Percentiles rank a stretch among this genome's conserved stretches.
Evolutionary conservation across 2,113 vertebrate genomes (phyloP).

Genomic region (Suncus etruscus): DNA sequence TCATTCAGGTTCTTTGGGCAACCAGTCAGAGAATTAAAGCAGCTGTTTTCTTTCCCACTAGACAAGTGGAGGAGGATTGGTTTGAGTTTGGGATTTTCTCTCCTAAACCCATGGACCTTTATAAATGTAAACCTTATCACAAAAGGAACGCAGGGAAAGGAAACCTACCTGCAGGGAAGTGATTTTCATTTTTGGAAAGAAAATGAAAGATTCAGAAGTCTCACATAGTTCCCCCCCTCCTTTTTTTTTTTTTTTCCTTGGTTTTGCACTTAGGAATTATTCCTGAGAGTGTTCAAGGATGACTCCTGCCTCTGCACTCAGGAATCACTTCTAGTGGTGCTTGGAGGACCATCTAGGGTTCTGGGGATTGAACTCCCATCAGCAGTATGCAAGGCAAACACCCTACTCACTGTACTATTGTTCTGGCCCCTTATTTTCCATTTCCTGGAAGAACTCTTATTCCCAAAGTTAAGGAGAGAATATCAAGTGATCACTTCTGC

Average conservation of each 20-base stretch:
- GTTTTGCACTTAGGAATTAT: too few relatives aligned
- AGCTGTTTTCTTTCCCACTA: conserved; percentile 6
- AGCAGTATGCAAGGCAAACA: too few relatives aligned
- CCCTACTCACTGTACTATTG: too few relatives aligned
- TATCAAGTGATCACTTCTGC: neutral
- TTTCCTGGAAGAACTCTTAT: neutral
- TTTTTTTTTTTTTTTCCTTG: neutral
- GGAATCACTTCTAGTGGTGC: too few relatives aligned
- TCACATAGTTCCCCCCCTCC: too few relatives aligned
- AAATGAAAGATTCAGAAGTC: too few relatives aligned
- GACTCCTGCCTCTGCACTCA: neutral
- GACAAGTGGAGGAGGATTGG: conserved; percentile 52
- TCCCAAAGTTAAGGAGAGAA: neutral
- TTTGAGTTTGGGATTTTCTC: conserved; percentile 16
- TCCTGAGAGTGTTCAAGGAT: too few relatives aligned
- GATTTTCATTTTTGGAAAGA: too few relatives aligned
- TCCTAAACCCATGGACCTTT: neutral
- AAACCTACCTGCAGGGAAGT: neutral
- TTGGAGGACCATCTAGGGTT: too few relatives aligned
- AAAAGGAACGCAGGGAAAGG: conserved; percentile 34
- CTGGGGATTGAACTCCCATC: too few relatives aligned
- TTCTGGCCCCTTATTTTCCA: too few relatives aligned
- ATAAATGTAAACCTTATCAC: conserved; percentile 15
- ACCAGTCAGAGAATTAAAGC: conserved; percentile 58
- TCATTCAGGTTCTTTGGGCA: conserved; percentile 75